Base-by-base conservation (phyloP, 1,140 invertebrate genomes). In the Archegozetes longisetosus region DNA sequence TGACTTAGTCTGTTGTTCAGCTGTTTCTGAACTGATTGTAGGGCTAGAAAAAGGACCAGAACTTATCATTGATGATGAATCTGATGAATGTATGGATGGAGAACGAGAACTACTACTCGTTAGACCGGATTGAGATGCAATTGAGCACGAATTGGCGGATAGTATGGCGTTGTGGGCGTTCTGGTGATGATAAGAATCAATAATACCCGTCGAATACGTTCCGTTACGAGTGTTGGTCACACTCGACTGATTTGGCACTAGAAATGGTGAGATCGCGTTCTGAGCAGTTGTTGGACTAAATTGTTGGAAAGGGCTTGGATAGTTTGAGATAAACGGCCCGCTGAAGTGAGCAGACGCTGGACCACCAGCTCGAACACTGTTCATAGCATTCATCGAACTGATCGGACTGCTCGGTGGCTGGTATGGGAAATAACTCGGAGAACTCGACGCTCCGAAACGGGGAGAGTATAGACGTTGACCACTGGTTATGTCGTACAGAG, bases 261-360 rank as follows among this genome's bases (percentile, higher is more conserved):
- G 17, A 40, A 58, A 58, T 50, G 57, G 57, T 32, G 57, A 58
- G 47, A 58, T 58, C 52, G 57, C 29, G 3, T 17, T 2, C 32
- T 40, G 32, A 40, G 32, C 32, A 40, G 32, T 40, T 40, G 32
- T 40, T 40, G 32, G 32, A 40, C 32, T 40, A 40, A 9, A 40
- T 40, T 6, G 17, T 40, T 40, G 32, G 17, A 9, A 40, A 40
- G 32, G 6, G 17, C 17, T 40, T 9, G 17, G 32, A n/a, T n/a
- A n/a, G 6, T 6, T 40, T 40, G 32, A 40, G 6, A 40, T 17
- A 40, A 40, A 40, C 6, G 32, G 32, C 6, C 32, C 17, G 32
- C 17, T 40, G 17, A 40, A 40, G 32, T 40, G 32, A 40, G 32
- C 17, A 40, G 6, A 9, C 6, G 32, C 6, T 40, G 32, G 32